Percentiles rank a stretch among this genome's conserved stretches.
phyloP scores from a whole-genome alignment of 2,113 vertebrate genomes.

The Marmota monax region DNA sequence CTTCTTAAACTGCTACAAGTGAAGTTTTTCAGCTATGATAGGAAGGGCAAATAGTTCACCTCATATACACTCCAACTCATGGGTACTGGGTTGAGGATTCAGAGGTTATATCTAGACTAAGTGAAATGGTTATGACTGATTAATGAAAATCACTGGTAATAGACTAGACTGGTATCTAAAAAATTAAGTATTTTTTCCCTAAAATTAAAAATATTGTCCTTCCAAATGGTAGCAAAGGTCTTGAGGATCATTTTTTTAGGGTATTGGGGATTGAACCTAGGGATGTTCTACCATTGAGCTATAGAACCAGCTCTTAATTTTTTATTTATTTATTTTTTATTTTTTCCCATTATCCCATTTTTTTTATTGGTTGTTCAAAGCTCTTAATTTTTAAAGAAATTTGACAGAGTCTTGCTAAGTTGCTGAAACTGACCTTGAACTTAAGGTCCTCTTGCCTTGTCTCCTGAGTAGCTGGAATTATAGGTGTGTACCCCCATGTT shows the following conservation, averaged over 20 bases:
- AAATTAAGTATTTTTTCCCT: neutral
- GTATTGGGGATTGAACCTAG: no score
- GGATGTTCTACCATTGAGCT: no score
- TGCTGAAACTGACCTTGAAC: no score
- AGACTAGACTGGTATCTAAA: neutral
- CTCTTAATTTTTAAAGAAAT: no score
- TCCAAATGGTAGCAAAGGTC: neutral
- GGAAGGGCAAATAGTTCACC: conserved; percentile 48
- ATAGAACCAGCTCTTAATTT: no score
- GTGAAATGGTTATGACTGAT: neutral
- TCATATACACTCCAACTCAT: neutral
- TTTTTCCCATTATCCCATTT: no score
- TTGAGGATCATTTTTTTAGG: neutral
- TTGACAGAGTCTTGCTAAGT: no score
- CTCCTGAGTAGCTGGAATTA: no score
- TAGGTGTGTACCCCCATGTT: no score
- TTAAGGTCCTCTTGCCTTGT: no score
- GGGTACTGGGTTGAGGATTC: neutral
- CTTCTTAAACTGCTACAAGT: conserved; percentile 18
- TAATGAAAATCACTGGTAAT: neutral
- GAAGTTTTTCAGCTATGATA: conserved; percentile 24
- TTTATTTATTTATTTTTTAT: no score
- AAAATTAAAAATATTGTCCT: conserved; percentile 11
- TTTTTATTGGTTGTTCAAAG: no score
- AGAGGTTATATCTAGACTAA: neutral